These are phyloP conservation scores for Panthera uncia DNA, from an alignment of 2,113 vertebrate genomes.

Conservation along the genomic window DNA sequence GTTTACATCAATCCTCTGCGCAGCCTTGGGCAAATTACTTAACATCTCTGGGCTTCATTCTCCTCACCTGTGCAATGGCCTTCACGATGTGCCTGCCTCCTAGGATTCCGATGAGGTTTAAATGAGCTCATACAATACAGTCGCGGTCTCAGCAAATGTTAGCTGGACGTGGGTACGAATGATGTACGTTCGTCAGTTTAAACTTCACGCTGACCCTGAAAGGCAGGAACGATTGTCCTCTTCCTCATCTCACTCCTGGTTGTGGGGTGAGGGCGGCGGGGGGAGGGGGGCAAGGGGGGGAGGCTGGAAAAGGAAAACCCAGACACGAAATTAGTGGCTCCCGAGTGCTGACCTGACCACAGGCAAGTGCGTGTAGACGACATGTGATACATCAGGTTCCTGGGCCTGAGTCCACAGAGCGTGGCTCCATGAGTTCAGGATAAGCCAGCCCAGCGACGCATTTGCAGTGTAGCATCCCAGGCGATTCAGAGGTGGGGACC, in stretches of 20 bases:
- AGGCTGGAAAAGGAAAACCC: neutral
- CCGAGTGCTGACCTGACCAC: neutral
- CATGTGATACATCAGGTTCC: rapidly evolving
- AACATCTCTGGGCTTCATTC: neutral
- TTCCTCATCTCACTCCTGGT: neutral
- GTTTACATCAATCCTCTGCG: neutral
- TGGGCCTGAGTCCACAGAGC: no score
- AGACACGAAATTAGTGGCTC: neutral
- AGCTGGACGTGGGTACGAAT: neutral
- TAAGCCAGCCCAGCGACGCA: rapidly evolving
- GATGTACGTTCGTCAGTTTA: rapidly evolving
- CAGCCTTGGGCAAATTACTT: neutral
- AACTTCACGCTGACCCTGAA: neutral
- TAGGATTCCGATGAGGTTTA: neutral
- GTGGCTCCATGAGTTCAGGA: rapidly evolving
- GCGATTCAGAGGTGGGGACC: neutral
- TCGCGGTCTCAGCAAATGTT: no score
- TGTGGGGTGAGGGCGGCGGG: no score
- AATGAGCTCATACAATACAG: rapidly evolving
- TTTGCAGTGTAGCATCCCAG: rapidly evolving
- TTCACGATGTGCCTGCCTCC: neutral
- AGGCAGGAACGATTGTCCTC: neutral
- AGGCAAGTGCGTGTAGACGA: rapidly evolving
- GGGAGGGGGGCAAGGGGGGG: neutral
- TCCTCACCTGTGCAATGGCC: neutral